Conservation (phyloP, 2,888 invertebrate genomes). For the Ligdia adustata region DNA sequence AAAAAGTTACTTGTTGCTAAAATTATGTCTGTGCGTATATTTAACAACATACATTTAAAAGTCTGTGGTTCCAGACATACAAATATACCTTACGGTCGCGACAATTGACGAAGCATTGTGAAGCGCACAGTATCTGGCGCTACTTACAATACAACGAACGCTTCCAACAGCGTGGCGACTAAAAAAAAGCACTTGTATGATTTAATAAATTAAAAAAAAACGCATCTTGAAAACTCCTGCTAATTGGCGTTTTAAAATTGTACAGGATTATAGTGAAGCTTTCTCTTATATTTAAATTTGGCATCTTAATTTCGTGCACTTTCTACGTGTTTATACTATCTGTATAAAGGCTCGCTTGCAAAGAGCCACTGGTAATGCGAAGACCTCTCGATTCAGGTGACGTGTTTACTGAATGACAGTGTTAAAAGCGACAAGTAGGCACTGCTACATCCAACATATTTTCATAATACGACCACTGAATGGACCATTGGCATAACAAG, state of each 20-base stretch:
- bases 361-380: slow-evolving; percentile 44
- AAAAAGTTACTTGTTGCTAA: neutral
- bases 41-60: neutral
- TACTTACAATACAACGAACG: no score
- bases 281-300: slow-evolving; percentile 1
- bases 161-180: no score
- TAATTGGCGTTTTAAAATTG: neutral
- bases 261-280: neutral
- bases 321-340: slow-evolving; percentile 1
- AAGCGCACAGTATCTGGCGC: no score
- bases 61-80: no score
- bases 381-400: slow-evolving; percentile 52
- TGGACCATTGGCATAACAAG: slow-evolving; percentile 58
- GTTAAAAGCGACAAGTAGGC: slow-evolving; percentile 36
- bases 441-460: slow-evolving; percentile 59
- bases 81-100: no score
- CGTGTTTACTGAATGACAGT: slow-evolving; percentile 63
- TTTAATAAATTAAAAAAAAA: no score
- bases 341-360: slow-evolving; percentile 4
- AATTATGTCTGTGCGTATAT: neutral
- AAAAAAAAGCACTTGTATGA: no score
- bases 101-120: no score
- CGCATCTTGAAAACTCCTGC: neutral
- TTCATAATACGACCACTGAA: slow-evolving; percentile 67
- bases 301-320: neutral